Evolutionary conservation across 2,888 invertebrate species (phyloP).

Genomic region (Torymus tubicola): DNA sequence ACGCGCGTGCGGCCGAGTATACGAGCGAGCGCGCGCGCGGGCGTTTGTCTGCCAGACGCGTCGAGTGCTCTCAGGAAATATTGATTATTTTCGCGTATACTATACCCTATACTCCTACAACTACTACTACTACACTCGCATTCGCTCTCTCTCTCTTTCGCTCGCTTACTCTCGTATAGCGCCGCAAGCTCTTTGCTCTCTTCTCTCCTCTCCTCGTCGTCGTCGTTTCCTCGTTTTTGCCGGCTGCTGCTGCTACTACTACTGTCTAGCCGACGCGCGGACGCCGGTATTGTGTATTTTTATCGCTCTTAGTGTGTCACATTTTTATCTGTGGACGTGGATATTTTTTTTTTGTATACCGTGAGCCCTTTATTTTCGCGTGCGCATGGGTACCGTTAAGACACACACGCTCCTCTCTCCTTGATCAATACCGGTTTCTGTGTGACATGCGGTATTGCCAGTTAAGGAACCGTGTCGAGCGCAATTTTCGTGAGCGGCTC

Average conservation of each 20-base stretch:
- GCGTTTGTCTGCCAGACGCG: slow-evolving; percentile 32
- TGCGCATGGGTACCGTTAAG: too few species aligned
- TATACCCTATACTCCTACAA: neutral
- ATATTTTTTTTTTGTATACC: neutral
- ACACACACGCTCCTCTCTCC: too few species aligned
- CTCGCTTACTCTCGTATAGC: slow-evolving; percentile 3
- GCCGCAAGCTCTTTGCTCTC: neutral
- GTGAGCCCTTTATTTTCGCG: too few species aligned
- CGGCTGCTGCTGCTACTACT: neutral
- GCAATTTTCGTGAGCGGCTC: too few species aligned
- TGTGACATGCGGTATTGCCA: too few species aligned
- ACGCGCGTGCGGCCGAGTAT: too few species aligned
- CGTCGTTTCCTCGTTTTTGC: neutral
- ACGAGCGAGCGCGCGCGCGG: neutral
- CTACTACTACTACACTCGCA: neutral
- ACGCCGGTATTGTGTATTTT: slow-evolving; percentile 18
- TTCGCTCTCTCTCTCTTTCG: slow-evolving; percentile 56
- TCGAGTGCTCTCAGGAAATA: slow-evolving; percentile 66
- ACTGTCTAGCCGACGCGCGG: too few species aligned
- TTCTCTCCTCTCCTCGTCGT: neutral
- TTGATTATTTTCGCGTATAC: slow-evolving; percentile 69
- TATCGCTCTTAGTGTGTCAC: neutral
- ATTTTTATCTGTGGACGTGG: slow-evolving; percentile 1
- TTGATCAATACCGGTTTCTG: too few species aligned
- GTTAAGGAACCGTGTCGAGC: too few species aligned